Conservation (phyloP, 2,888 invertebrate species). For the Tipula lateralis region DNA sequence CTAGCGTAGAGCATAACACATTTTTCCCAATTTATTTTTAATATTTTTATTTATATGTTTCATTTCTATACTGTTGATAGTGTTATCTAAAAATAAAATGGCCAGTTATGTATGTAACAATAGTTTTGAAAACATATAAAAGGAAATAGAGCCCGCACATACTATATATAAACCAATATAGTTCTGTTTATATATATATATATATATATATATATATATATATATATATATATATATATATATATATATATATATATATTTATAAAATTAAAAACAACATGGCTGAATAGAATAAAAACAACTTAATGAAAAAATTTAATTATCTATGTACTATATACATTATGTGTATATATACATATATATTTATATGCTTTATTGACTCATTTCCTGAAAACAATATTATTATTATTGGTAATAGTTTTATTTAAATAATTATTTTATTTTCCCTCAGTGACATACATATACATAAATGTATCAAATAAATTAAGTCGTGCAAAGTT, state of each 20-base stretch:
- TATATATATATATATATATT: background rate
- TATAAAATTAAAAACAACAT: background rate
- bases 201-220: no score
- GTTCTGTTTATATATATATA: background rate
- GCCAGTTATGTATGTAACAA: background rate
- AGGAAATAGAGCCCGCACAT: background rate
- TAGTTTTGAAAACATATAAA: background rate
- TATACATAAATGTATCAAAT: background rate
- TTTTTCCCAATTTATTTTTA: background rate
- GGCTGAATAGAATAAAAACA: background rate
- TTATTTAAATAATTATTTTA: background rate
- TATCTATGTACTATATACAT: background rate
- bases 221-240: background rate
- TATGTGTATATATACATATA: background rate
- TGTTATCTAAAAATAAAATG: constrained; percentile 2
- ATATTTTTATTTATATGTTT: background rate
- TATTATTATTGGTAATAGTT: background rate
- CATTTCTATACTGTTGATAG: background rate
- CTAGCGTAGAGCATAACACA: no score
- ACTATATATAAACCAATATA: background rate
- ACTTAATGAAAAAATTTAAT: background rate
- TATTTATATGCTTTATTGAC: background rate
- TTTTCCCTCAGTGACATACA: background rate
- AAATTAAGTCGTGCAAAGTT: background rate
- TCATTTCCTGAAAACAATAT: background rate